These are phyloP conservation scores for Aphelocoma californica DNA, from an alignment of 2,797 vertebrate genomes.

Conservation along the genomic window DNA sequence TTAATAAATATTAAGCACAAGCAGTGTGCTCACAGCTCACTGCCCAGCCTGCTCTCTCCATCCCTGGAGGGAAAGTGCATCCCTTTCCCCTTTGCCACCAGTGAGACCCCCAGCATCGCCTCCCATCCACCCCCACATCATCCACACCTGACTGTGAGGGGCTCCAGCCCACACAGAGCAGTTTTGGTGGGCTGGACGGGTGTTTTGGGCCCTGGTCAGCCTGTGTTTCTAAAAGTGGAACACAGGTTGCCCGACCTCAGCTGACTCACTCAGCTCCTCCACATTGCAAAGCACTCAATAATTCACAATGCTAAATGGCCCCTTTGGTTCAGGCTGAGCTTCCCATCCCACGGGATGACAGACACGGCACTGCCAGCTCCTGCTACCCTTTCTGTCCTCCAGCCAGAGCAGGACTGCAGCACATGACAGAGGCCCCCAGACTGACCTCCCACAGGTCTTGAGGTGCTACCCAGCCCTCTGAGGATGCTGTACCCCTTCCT, in stretches of 20 bases:
- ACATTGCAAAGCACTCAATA: slow-evolving; percentile 29
- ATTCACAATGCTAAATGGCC: slow-evolving; percentile 62
- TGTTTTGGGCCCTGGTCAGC: neutral
- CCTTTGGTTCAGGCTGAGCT: slow-evolving; percentile 50
- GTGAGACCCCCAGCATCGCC: rapidly evolving
- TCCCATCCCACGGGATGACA: neutral
- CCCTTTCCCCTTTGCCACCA: neutral
- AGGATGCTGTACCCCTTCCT: neutral
- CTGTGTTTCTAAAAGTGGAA: neutral
- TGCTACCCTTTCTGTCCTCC: neutral
- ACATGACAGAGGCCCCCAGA: neutral
- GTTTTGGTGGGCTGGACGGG: neutral
- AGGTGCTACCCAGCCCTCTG: neutral
- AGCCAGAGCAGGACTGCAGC: slow-evolving; percentile 35
- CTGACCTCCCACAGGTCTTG: neutral
- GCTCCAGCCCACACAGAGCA: neutral
- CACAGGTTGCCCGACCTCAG: neutral
- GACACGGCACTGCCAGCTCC: neutral
- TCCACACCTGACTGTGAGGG: neutral
- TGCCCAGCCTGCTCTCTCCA: neutral
- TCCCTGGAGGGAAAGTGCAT: neutral
- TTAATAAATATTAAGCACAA: slow-evolving; percentile 48
- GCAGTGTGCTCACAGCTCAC: neutral
- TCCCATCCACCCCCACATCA: rapidly evolving
- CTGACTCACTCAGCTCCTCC: neutral